These are phyloP conservation scores for Paramuricea clavata DNA, from an alignment of 92 coral and sea anemone genomes.

Conservation along the genomic window DNA sequence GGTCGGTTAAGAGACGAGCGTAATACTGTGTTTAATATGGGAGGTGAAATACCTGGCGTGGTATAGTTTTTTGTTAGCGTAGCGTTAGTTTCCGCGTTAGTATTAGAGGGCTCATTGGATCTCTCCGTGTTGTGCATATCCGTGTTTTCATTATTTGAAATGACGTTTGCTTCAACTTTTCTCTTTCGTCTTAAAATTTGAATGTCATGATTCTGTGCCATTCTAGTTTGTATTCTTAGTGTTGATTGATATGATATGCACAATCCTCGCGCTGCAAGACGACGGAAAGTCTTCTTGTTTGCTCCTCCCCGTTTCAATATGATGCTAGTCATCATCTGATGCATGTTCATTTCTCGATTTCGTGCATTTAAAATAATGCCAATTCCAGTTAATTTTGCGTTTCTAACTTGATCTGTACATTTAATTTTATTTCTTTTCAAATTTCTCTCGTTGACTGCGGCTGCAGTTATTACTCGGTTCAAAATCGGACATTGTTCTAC, in stretches of 20 bases:
- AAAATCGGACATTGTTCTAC: neutral
- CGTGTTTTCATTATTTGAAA: too few species aligned
- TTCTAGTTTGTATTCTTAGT: neutral
- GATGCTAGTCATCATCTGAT: neutral
- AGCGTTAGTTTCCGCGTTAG: too few species aligned
- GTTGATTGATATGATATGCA: neutral
- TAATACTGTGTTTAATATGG: too few species aligned
- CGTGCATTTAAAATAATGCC: neutral
- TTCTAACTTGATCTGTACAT: neutral
- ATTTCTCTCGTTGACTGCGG: neutral
- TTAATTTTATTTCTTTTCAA: neutral
- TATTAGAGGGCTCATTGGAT: too few species aligned
- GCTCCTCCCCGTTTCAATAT: neutral
- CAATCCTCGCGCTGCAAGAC: neutral
- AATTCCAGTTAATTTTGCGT: neutral
- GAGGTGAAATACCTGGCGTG: too few species aligned
- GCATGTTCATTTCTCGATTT: neutral
- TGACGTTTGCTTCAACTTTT: too few species aligned
- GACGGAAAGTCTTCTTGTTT: neutral
- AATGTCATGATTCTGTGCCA: too few species aligned
- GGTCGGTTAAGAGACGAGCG: too few species aligned
- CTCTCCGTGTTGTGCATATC: too few species aligned
- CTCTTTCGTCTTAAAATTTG: too few species aligned
- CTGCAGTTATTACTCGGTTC: neutral
- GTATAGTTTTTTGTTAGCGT: too few species aligned